phyloP scores from a whole-genome alignment of 2,113 vertebrate species.

The Aegithalos caudatus region DNA sequence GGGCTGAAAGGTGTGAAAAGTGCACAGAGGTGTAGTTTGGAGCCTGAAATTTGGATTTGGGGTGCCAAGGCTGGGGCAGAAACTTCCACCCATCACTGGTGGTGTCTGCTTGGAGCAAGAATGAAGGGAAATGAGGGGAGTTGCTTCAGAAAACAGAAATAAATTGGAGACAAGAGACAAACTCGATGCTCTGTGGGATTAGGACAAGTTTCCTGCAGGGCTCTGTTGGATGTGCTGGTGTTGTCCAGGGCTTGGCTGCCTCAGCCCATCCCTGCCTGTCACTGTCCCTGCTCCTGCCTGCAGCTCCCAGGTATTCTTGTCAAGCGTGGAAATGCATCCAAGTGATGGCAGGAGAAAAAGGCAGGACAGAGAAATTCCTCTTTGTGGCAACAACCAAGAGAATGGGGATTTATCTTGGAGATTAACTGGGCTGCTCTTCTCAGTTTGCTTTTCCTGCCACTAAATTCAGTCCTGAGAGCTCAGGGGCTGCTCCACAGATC shows the following conservation, averaged over 20 bases:
- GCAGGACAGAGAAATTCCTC: neutral
- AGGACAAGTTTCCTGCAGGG: neutral
- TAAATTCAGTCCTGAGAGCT: neutral
- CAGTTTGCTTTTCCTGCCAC: neutral
- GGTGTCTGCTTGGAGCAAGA: neutral
- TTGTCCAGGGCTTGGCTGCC: neutral
- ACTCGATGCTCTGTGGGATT: neutral
- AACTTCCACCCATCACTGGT: neutral
- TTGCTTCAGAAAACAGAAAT: neutral
- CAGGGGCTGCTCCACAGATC: neutral
- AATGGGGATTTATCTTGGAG: neutral
- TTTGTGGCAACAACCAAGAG: neutral
- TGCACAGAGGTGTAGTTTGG: too few species aligned
- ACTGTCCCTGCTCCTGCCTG: neutral
- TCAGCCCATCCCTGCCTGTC: neutral
- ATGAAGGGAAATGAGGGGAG: neutral
- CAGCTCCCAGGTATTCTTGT: neutral
- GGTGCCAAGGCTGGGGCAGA: neutral
- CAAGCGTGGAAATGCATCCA: neutral
- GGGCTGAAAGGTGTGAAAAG: fast-evolving
- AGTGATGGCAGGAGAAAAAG: neutral
- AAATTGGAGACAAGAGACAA: neutral
- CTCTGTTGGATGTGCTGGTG: neutral
- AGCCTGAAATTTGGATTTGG: neutral
- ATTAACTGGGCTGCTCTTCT: neutral